Percentiles rank a stretch among this genome's conserved stretches.
phyloP scores from a whole-genome alignment of 2,797 vertebrate genomes.

The Uromys caudimaculatus region DNA sequence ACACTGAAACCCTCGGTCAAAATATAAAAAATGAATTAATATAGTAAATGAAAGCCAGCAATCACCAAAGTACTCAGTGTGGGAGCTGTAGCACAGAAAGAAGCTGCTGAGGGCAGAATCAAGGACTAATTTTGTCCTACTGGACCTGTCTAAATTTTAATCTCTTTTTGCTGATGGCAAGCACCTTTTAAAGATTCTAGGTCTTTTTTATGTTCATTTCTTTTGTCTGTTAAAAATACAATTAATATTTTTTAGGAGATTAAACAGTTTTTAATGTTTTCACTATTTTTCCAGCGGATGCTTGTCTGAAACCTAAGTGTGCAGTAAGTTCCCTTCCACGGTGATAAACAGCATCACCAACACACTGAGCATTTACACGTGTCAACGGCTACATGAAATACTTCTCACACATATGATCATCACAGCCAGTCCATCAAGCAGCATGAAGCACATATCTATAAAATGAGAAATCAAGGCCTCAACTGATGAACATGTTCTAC shows the following conservation, averaged over 20 bases:
- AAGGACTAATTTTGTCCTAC: background rate
- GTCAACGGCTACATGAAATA: background rate
- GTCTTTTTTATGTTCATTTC: background rate
- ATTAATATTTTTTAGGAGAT: background rate
- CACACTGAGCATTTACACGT: background rate
- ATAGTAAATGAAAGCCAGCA: background rate
- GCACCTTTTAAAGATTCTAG: background rate
- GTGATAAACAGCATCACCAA: background rate
- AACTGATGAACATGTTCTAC: background rate
- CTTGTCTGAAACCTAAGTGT: background rate
- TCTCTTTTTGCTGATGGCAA: background rate
- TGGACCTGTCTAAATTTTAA: background rate
- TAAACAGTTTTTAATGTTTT: background rate
- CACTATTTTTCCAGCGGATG: background rate
- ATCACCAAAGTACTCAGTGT: background rate
- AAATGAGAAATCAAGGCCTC: conserved; percentile 16
- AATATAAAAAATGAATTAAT: background rate
- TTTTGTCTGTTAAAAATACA: background rate
- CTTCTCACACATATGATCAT: background rate
- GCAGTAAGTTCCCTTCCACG: background rate
- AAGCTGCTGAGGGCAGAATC: background rate
- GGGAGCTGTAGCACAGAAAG: background rate
- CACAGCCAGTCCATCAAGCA: background rate
- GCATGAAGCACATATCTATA: background rate
- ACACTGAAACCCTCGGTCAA: background rate